These are phyloP conservation scores for Phalanger gymnotis DNA, from an alignment of 2,797 vertebrate species.

Conservation along the genomic window DNA sequence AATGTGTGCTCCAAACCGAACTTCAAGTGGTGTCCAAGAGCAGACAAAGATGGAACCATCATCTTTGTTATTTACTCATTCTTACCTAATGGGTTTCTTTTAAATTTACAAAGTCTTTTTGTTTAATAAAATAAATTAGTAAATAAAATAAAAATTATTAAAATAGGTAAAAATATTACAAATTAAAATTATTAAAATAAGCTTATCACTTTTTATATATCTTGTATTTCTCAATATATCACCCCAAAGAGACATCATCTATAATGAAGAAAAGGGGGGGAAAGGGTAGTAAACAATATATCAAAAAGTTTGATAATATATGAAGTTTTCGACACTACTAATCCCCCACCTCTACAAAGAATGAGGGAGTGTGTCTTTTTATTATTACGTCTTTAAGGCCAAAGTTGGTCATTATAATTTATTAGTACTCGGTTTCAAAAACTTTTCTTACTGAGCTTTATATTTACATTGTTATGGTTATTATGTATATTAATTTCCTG, in stretches of 20 bases:
- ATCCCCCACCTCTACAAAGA: neutral
- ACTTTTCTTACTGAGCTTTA: neutral
- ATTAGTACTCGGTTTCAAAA: no score
- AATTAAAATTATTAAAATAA: neutral
- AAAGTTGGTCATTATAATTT: neutral
- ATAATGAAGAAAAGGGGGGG: neutral
- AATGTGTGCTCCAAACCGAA: no score
- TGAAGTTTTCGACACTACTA: neutral
- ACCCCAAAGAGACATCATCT: neutral
- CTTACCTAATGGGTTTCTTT: no score
- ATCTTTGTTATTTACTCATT: no score
- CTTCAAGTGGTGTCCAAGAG: no score
- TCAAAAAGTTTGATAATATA: neutral
- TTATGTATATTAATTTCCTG: neutral
- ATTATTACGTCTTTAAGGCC: neutral
- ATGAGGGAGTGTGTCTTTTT: neutral
- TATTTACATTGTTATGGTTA: neutral
- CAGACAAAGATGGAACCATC: no score
- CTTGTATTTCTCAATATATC: neutral
- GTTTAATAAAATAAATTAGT: neutral
- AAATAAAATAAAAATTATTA: neutral
- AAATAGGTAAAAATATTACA: neutral
- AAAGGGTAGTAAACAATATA: neutral
- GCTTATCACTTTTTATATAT: neutral
- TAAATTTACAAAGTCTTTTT: neutral